A percentile compares a stretch with the other conserved stretches of the same genome.
phyloP scores from a whole-genome alignment of 2,888 invertebrate species.

The Tiliacea citrago region DNA sequence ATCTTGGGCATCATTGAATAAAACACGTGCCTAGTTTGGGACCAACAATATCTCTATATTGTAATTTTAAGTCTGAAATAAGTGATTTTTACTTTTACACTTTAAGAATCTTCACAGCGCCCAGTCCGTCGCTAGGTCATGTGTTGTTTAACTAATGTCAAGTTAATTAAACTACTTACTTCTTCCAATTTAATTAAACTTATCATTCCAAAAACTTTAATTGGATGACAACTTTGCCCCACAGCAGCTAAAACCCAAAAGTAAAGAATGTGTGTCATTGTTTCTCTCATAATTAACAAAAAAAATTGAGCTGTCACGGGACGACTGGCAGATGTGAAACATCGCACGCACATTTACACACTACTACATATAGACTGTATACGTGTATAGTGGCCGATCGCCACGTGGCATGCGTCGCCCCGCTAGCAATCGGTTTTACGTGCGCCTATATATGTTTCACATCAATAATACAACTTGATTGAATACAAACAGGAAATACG shows the following conservation, averaged over 20 bases:
- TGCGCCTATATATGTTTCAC: no score
- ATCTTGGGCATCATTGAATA: no score
- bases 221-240: not conserved
- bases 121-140: not conserved
- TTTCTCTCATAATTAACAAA: not conserved
- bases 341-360: no score
- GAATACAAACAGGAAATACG: slow-evolving; percentile 93
- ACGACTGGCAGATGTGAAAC: no score
- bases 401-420: no score
- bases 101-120: not conserved
- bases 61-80: not conserved
- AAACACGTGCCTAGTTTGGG: not conserved
- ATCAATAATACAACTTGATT: not conserved
- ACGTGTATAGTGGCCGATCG: no score
- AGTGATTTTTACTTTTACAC: not conserved
- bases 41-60: not conserved
- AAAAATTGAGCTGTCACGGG: no score
- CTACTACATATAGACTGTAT: no score
- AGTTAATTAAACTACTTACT: not conserved
- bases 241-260: not conserved
- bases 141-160: not conserved
- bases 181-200: not conserved
- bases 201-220: not conserved
- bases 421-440: no score
- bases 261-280: not conserved